Evolutionary conservation across 1,140 invertebrate genomes (phyloP).

Genomic region (Nymphalis io): DNA sequence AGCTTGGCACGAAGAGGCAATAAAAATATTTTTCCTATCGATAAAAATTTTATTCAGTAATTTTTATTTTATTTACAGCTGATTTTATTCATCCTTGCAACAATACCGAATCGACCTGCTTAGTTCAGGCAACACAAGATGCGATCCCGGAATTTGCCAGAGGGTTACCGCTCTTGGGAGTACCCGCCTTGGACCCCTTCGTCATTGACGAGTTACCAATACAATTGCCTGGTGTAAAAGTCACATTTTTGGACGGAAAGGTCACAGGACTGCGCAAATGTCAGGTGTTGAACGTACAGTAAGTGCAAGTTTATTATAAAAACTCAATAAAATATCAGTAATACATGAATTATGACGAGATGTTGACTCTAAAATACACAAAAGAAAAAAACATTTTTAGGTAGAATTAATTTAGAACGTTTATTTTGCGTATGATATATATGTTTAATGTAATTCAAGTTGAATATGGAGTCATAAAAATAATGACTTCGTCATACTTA

Average conservation of each 20-base stretch:
- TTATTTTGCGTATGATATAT: too few relatives aligned
- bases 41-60: too few relatives aligned
- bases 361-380: too few relatives aligned
- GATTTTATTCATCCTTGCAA: conserved; percentile 73
- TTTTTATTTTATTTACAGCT: conserved; percentile 45
- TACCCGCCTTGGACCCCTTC: conserved; percentile 69
- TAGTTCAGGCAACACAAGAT: conserved; percentile 67
- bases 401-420: too few relatives aligned
- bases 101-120: conserved; percentile 62
- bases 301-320: conserved; percentile 41
- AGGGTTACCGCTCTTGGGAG: conserved; percentile 64
- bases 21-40: neutral
- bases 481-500: too few relatives aligned
- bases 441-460: too few relatives aligned
- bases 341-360: too few relatives aligned
- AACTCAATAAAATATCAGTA: too few relatives aligned
- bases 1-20: neutral
- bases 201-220: conserved; percentile 71
- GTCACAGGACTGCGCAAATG: conserved; percentile 69
- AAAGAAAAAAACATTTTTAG: too few relatives aligned
- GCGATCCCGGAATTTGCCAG: conserved; percentile 70
- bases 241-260: conserved; percentile 72
- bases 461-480: too few relatives aligned
- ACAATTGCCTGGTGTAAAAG: conserved; percentile 71
- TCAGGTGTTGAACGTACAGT: conserved; percentile 73